Evolutionary conservation across 2,888 invertebrate species (phyloP).

Genomic region (Cerceris ruficornis): DNA sequence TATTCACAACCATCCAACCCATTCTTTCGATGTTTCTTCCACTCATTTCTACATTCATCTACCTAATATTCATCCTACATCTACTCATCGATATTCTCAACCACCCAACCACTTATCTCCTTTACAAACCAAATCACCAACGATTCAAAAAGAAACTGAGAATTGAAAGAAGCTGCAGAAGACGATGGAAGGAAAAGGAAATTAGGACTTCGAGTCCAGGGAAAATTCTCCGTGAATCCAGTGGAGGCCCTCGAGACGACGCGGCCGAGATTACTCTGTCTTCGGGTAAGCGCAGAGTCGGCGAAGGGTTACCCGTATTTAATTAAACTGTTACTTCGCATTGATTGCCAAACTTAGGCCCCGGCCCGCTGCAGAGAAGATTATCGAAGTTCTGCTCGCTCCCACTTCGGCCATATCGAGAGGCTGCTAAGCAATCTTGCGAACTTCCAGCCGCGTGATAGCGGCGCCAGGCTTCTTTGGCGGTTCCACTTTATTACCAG

Average conservation of each 20-base stretch:
- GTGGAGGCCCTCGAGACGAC: constrained; percentile 56
- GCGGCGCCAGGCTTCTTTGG: constrained; percentile 60
- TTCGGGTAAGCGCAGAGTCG: constrained; percentile 72
- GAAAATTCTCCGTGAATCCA: constrained; percentile 52
- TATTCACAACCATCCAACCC: too few species aligned
- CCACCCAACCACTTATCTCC: too few species aligned
- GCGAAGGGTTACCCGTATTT: constrained; percentile 79
- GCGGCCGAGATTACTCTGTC: constrained; percentile 70
- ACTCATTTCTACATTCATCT: not conserved
- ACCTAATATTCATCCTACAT: not conserved
- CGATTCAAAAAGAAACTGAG: not conserved
- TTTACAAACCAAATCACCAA: not conserved
- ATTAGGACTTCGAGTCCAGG: constrained; percentile 47
- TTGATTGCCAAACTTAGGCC: constrained; percentile 79
- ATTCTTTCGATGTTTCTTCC: too few species aligned
- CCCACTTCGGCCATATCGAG: constrained; percentile 64
- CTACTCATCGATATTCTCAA: not conserved
- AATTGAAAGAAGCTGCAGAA: not conserved
- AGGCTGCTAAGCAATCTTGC: constrained; percentile 73
- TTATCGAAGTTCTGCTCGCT: constrained; percentile 71
- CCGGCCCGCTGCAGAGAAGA: constrained; percentile 64
- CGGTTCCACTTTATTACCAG: constrained; percentile 54
- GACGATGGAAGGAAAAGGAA: constrained; percentile 23
- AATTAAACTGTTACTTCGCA: constrained; percentile 81
- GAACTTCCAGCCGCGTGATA: constrained; percentile 63